These are phyloP conservation scores for Typhlichthys subterraneus DNA, from an alignment of 2,797 vertebrate genomes.

Conservation along the genomic window DNA sequence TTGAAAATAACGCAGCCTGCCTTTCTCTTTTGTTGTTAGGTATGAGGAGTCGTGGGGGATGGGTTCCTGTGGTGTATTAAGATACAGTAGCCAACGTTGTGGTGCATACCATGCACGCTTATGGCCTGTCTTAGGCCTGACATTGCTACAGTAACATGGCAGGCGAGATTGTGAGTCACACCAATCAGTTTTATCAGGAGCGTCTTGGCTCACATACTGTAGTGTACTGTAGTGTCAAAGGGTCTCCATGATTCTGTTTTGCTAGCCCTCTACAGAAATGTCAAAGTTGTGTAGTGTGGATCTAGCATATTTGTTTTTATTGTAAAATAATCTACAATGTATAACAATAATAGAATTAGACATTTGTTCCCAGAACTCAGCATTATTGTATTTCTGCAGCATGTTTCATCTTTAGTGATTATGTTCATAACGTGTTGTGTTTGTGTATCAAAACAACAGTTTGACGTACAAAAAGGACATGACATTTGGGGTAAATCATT, in stretches of 20 bases:
- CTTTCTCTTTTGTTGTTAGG: conserved; percentile 66
- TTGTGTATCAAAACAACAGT: too few species aligned
- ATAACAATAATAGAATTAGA: conserved; percentile 38
- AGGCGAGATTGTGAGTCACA: too few species aligned
- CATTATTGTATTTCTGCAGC: conserved; percentile 42
- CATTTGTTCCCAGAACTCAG: conserved; percentile 42
- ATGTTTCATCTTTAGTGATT: conserved; percentile 34
- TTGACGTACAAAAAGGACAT: too few species aligned
- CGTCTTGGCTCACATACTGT: too few species aligned
- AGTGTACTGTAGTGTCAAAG: too few species aligned
- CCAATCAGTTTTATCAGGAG: too few species aligned
- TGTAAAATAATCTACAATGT: conserved; percentile 41
- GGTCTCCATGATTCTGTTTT: too few species aligned
- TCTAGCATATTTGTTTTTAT: conserved; percentile 26
- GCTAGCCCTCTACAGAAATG: too few species aligned
- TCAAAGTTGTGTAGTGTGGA: too few species aligned
- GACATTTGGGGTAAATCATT: too few species aligned
- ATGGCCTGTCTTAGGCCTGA: neutral
- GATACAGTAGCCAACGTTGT: neutral
- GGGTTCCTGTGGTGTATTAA: neutral
- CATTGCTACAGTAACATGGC: too few species aligned
- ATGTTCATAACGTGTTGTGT: conserved; percentile 7
- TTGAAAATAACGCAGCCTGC: conserved; percentile 81
- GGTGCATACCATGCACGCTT: neutral
- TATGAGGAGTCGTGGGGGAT: neutral